These are phyloP conservation scores for Pelecanus crispus DNA, from an alignment of 2,113 vertebrate species.

Conservation along the genomic window DNA sequence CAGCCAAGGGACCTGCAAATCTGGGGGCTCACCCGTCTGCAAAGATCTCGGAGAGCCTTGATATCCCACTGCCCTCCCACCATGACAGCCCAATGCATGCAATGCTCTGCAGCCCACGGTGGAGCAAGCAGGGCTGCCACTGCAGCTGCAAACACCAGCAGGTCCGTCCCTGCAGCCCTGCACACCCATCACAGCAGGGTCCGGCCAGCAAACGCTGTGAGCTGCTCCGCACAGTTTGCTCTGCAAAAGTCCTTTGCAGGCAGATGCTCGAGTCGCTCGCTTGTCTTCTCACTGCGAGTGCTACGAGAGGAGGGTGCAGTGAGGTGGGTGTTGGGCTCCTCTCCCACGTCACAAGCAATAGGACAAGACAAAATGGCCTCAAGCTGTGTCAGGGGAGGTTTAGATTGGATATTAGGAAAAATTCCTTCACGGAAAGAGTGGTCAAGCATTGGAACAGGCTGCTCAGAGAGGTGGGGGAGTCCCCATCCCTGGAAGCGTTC, in stretches of 20 bases:
- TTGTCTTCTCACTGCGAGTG: constrained; percentile 27
- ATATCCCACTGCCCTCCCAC: background rate
- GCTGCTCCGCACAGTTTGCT: constrained; percentile 54
- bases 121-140: background rate
- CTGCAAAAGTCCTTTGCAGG: constrained; percentile 71
- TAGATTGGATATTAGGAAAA: no score
- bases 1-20: background rate
- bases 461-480: no score
- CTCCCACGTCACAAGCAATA: no score
- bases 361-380: no score
- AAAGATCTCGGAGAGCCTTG: background rate
- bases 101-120: fast-evolving
- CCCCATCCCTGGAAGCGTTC: no score
- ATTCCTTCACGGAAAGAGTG: no score
- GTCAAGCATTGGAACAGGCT: no score
- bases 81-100: fast-evolving
- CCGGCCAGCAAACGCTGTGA: constrained; percentile 66
- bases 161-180: background rate
- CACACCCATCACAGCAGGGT: background rate
- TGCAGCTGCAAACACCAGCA: background rate
- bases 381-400: no score
- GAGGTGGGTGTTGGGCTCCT: no score
- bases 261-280: constrained; percentile 50
- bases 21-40: background rate
- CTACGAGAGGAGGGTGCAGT: no score